Evolutionary conservation across 37 sponge, comb jelly and placozoan species (phyloP), one percentile per base, ranked within the genome.

Genomic region (Aplysina aerophoba): DNA sequence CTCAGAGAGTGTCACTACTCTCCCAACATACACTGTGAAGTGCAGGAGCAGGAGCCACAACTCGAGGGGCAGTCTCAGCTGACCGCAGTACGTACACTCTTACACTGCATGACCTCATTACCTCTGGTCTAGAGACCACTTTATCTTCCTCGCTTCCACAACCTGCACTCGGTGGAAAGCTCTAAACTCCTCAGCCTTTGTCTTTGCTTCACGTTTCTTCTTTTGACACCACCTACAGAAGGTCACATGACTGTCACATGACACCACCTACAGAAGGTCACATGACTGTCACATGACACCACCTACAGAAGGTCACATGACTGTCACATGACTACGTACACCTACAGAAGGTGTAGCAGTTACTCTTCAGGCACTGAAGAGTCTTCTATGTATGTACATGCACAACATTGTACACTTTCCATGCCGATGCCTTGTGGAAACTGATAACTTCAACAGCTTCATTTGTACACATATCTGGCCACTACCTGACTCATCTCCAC

Each of bases 91-190:
- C 64, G 28, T 62, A 62, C 64, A 11, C 11, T 4, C 28, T 17
- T 58, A 28, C 24, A 28, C 11, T 62, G 11, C 64, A 62, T 4
- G 64, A 13, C 28, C 64, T 13, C 4, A 13, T 19, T 36, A 75
- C 78, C 78, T 75, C 14, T 75, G 78, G 38, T 75, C 78, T 24
- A 75, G 53, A 17, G 78, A 75, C 78, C 78, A 75, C 25, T 75
- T 75, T 0, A 75, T 53, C 12, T 50, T 75, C 50, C 54, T 38
- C 3, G 78, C 78, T 36, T 75, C 78, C 19, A 8, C 24, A 4
- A 75, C 53, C 54, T 75, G 78, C 22, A 50, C 78, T 1, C 53
- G 41, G 14, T 75, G 78, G 25, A 75, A 75, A 11, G 31, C 53
- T 21, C 41, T 75, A 21, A 75, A 75, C 50, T 75, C 78, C 37